phyloP scores from a whole-genome alignment of 1,140 invertebrate genomes.

The Eriocheir sinensis region DNA sequence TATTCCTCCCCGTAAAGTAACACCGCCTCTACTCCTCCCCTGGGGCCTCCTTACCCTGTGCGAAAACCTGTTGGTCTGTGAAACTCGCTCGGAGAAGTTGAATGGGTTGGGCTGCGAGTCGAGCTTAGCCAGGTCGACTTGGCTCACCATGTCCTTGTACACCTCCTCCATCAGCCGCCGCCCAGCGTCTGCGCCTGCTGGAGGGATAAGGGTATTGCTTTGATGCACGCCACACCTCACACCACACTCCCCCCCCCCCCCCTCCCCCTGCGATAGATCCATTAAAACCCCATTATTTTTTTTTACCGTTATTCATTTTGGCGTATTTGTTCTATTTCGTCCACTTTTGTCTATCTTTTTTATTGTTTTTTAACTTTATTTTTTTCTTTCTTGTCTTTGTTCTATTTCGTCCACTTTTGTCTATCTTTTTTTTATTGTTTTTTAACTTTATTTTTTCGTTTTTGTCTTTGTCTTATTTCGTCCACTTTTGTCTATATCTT shows the following conservation, averaged over 20 bases:
- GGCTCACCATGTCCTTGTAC: conserved; percentile 17
- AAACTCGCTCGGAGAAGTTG: conserved; percentile 60
- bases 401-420: background rate
- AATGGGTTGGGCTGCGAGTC: conserved; percentile 63
- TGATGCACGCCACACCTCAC: too few relatives aligned
- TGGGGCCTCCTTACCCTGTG: conserved; percentile 34
- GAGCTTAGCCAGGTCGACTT: background rate
- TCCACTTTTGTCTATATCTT: too few relatives aligned
- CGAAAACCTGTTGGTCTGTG: conserved; percentile 57
- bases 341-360: background rate
- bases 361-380: background rate
- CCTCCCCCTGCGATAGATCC: background rate
- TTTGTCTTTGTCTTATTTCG: background rate
- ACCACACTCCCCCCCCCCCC: background rate
- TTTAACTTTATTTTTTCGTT: background rate
- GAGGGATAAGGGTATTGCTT: background rate
- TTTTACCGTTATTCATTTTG: background rate
- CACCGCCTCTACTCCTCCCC: too few relatives aligned
- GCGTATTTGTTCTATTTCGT: background rate
- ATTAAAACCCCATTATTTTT: background rate
- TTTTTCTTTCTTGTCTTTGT: background rate
- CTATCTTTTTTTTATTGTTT: background rate
- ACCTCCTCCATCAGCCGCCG: conserved; percentile 38
- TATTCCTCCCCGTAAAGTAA: too few relatives aligned
- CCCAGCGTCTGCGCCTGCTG: background rate